Conservation (phyloP, 1,140 invertebrate genomes). For the Antheraea pernyi region DNA sequence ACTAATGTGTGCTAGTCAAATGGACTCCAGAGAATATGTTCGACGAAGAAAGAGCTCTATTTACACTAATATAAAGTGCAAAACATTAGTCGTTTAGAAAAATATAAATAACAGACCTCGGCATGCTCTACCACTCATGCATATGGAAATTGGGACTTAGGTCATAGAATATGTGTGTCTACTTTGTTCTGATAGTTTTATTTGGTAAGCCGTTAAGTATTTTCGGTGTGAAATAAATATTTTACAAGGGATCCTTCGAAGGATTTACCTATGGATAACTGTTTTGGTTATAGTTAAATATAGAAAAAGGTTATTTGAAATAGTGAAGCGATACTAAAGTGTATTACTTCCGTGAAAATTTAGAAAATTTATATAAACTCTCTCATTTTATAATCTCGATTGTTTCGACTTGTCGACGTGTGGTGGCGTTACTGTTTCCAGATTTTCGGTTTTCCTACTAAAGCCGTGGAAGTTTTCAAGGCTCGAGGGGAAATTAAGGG, state of each 20-base stretch:
- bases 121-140: slow-evolving; percentile 52
- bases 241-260: slow-evolving; percentile 1
- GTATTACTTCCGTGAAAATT: no score
- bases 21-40: slow-evolving; percentile 59
- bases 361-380: no score
- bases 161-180: slow-evolving; percentile 51
- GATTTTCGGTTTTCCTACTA: no score
- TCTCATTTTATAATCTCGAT: no score
- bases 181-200: slow-evolving; percentile 43
- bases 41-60: slow-evolving; percentile 50
- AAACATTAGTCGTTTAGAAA: slow-evolving; percentile 24
- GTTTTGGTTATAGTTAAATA: background rate
- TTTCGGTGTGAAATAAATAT: slow-evolving; percentile 19
- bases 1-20: slow-evolving; percentile 74
- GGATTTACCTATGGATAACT: background rate
- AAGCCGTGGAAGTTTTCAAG: no score
- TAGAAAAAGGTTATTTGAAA: background rate
- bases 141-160: slow-evolving; percentile 73
- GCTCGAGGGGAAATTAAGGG: no score
- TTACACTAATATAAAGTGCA: slow-evolving; percentile 35
- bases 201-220: slow-evolving; percentile 30
- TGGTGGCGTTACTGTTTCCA: no score
- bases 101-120: slow-evolving; percentile 33
- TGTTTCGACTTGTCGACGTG: no score
- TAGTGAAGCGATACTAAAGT: no score